Conservation (phyloP, 2,797 vertebrate genomes). For the Ara ararauna region DNA sequence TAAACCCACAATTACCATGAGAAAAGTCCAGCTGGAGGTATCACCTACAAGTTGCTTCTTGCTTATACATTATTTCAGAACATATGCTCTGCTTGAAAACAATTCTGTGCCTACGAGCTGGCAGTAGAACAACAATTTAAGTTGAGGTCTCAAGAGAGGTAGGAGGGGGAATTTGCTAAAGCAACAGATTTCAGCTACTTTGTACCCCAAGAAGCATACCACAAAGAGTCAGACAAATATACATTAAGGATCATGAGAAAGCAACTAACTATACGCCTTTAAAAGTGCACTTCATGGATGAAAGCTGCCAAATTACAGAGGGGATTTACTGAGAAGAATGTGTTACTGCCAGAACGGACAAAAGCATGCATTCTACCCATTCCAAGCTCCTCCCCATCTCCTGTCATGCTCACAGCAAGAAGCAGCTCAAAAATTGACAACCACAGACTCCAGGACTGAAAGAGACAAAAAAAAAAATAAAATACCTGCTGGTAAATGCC, state of each 20-base stretch:
- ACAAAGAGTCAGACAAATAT: background rate
- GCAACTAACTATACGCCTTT: constrained; percentile 42
- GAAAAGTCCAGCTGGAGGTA: constrained; percentile 58
- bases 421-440: constrained; percentile 42
- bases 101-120: background rate
- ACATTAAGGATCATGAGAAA: background rate
- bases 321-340: constrained; percentile 66
- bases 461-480: background rate
- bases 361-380: constrained; percentile 61
- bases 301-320: constrained; percentile 63
- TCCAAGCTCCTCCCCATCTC: constrained; percentile 67
- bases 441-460: background rate
- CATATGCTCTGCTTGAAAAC: constrained; percentile 8
- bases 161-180: constrained; percentile 17
- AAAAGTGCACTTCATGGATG: constrained; percentile 19
- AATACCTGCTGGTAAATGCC: constrained; percentile 49
- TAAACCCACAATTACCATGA: constrained; percentile 51
- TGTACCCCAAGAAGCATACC: background rate
- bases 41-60: constrained; percentile 22
- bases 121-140: background rate
- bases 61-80: constrained; percentile 1
- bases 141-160: background rate
- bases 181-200: background rate
- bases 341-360: constrained; percentile 54
- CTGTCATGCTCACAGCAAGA: constrained; percentile 62